Conservation (phyloP, 2,113 vertebrate genomes). For the Columba janthina region DNA sequence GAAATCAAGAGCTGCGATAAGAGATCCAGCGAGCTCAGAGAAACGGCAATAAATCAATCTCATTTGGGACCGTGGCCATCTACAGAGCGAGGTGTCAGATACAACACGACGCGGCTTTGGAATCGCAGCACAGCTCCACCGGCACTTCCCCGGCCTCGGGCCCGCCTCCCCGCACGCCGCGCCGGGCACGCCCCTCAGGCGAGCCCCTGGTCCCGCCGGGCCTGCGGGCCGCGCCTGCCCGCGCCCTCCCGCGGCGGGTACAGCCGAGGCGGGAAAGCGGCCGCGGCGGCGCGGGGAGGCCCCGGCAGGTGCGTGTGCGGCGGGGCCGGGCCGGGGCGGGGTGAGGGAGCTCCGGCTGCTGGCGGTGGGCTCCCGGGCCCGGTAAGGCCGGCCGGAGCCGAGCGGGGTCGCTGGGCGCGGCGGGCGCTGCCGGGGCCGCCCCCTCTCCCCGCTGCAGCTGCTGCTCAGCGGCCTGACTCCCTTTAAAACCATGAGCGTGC, state of each 20-base stretch:
- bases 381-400: background rate
- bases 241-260: background rate
- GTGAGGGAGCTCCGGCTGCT: background rate
- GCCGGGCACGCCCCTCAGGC: background rate
- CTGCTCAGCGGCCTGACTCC: background rate
- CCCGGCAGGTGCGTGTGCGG: background rate
- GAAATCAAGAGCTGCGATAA: fast-evolving
- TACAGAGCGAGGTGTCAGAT: fast-evolving
- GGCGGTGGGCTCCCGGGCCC: too few species aligned
- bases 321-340: background rate
- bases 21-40: background rate
- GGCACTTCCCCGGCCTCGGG: fast-evolving
- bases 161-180: background rate
- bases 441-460: background rate
- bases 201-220: background rate
- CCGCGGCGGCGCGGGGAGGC: background rate
- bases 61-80: background rate
- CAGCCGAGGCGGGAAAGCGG: background rate
- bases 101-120: fast-evolving
- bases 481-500: too few species aligned
- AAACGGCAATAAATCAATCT: background rate
- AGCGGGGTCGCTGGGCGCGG: background rate
- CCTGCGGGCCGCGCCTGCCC: background rate
- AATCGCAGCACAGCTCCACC: fast-evolving
- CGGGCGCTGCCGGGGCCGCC: background rate